Evolutionary conservation across 2,113 vertebrate genomes (phyloP), one percentile per base, ranked within the genome.

Genomic region (Sapayoa aenigma): DNA sequence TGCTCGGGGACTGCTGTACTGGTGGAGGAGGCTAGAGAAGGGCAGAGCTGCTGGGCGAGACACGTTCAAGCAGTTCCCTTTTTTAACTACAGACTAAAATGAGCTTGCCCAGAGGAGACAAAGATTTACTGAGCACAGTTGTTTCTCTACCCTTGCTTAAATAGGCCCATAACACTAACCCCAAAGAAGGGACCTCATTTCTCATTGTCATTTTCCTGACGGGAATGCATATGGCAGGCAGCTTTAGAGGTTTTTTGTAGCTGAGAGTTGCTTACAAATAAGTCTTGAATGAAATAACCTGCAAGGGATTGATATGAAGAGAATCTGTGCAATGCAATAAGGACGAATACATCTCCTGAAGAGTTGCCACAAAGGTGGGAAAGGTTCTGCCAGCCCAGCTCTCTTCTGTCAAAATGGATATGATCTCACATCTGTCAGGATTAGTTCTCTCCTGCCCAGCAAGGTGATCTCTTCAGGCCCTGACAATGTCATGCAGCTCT

Each of bases 231-330:
- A 95, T 93, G 91, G 95, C 96, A 94, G 91, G 94, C 89, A 97
- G 93, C 95, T 92, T 93, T 90, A 85, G 95, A 96, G 90, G 84
- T 91, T 96, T 96, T 95, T 86, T 90, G 94, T 89, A 94, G 89
- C 95, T 97, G 86, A 96, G 90, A 87, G 95, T 96, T 97, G 95
- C 95, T 95, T 97, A 96, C 96, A 97, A 96, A 95, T 94, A 96
- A 97, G 92, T 96, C 90, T 94, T 93, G 95, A 94, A 94, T 97
- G 85, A 96, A 96, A 96, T 92, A 90, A 87, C 89, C 73, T 81
- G 94, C 55, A 78, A 95, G 89, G 92, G 89, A 86, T 92, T 94
- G 95, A 94, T 91, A 84, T 42, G 87, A 94, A 92, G 94, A 96
- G 94, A 90, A 95, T 92, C 90, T 93, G 84, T 87, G 91, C 82